Evolutionary conservation across 2,888 invertebrate species (phyloP).

Genomic region (Diarsia rubi): DNA sequence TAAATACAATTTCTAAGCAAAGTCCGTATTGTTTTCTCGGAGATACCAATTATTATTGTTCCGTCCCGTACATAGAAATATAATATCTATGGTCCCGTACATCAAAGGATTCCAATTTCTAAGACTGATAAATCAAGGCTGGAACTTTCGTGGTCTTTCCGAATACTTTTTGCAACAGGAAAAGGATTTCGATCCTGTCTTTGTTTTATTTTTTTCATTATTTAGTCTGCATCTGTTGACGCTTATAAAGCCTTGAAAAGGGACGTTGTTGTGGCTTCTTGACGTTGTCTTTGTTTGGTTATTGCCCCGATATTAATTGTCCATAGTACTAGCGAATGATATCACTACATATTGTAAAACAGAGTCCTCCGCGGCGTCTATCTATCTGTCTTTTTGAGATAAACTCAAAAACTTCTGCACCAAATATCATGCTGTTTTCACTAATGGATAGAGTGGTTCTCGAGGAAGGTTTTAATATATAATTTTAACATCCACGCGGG

Average conservation of each 20-base stretch:
- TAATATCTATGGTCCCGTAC: too few species aligned
- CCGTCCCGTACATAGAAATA: slow-evolving; percentile 29
- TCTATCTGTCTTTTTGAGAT: too few species aligned
- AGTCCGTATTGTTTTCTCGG: slow-evolving; percentile 33
- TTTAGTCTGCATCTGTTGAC: not conserved
- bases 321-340: too few species aligned
- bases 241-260: not conserved
- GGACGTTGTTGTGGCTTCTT: not conserved
- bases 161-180: not conserved
- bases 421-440: too few species aligned
- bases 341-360: too few species aligned
- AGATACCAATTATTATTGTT: slow-evolving; percentile 32
- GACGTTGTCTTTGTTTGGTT: too few species aligned
- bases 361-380: too few species aligned
- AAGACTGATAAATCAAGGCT: slow-evolving; percentile 48
- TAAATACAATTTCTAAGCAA: slow-evolving; percentile 22
- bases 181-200: not conserved
- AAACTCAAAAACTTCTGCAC: too few species aligned
- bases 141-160: not conserved
- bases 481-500: too few species aligned
- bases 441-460: too few species aligned
- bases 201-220: not conserved
- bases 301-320: too few species aligned
- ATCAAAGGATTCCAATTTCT: slow-evolving; percentile 48
- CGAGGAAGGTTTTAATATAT: too few species aligned